Base-by-base conservation (phyloP, 2,888 invertebrate genomes). In the Drosophila testacea region DNA sequence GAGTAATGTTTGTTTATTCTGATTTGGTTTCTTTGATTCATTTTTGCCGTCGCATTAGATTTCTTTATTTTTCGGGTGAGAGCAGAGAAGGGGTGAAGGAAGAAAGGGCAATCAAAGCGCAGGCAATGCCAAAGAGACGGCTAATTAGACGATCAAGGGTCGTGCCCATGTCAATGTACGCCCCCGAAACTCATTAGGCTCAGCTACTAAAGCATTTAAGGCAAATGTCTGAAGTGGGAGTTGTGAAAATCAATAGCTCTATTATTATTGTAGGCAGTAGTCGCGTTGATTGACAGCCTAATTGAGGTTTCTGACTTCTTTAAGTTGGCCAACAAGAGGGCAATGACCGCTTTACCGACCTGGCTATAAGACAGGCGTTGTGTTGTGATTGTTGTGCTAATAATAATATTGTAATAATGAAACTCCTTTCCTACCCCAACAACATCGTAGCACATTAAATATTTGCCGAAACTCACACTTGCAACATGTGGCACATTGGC, bases 211-310 rank as follows among this genome's bases (percentile, higher is more conserved):
- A 11, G 39, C 30, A 54, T 41, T 41, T 54, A 32, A 13, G 10
- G 9, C 41, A 28, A 11, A 44, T 11, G 28, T 13, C 30, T 32
- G 27, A 44, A 22, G 13, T 7, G 54, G 10, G 11, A 30, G 30
- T 6, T 6, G 32, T 32, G 62, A 84, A 85, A 85, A 85, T 86
- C 87, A 86, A 85, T 85, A 84, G 86, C 73, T 77, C 79, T 75
- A 84, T 83, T 83, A 82, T 84, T 71, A 72, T 66, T 62, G 70
- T 52, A 57, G 55, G 48, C 62, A 57, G 61, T 50, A 67, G 74
- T 71, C 70, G 73, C 73, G 74, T 81, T 86, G 85, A 85, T 85
- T 85, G 85, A 86, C 87, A 79, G 78, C 71, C 77, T 79, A 85
- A 84, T 85, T 85, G 85, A 79, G 87, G 85, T 79, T 83, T 78